Conservation (phyloP, 2,797 vertebrate genomes). For the Fratercula arctica region DNA sequence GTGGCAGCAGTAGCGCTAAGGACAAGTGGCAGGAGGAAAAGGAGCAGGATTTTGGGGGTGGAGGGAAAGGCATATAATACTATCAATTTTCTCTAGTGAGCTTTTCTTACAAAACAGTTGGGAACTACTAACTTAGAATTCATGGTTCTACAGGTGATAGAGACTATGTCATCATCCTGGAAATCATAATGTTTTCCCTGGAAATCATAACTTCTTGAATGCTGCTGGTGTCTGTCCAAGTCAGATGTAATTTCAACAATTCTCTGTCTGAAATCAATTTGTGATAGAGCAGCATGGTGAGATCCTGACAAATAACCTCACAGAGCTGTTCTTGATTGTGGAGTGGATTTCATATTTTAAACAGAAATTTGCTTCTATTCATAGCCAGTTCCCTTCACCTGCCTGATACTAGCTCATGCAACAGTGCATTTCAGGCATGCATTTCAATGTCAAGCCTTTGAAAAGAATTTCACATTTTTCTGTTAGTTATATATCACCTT, state of each 20-base stretch:
- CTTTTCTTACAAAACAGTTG: not conserved
- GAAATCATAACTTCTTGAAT: constrained; percentile 7
- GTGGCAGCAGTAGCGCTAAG: not conserved
- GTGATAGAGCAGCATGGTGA: not conserved
- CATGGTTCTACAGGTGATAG: not conserved
- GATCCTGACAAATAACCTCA: not conserved
- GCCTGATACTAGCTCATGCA: constrained; percentile 38
- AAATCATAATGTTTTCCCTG: not conserved
- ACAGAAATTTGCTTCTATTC: constrained; percentile 14
- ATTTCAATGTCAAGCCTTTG: constrained; percentile 23
- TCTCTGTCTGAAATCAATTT: not conserved
- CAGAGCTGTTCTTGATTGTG: not conserved
- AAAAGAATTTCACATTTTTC: constrained; percentile 26
- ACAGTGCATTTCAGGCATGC: constrained; percentile 46
- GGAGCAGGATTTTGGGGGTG: not conserved
- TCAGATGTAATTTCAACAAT: not conserved
- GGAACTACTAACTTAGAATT: not conserved
- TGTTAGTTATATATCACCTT: constrained; percentile 5
- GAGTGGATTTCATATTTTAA: not conserved
- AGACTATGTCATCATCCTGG: not conserved
- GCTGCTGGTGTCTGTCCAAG: not conserved
- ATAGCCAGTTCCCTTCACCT: constrained; percentile 32
- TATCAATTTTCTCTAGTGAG: not conserved
- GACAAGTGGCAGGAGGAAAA: not conserved
- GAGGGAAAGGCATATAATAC: not conserved